Conservation (phyloP, 2,797 vertebrate genomes). For the Anabas testudineus region DNA sequence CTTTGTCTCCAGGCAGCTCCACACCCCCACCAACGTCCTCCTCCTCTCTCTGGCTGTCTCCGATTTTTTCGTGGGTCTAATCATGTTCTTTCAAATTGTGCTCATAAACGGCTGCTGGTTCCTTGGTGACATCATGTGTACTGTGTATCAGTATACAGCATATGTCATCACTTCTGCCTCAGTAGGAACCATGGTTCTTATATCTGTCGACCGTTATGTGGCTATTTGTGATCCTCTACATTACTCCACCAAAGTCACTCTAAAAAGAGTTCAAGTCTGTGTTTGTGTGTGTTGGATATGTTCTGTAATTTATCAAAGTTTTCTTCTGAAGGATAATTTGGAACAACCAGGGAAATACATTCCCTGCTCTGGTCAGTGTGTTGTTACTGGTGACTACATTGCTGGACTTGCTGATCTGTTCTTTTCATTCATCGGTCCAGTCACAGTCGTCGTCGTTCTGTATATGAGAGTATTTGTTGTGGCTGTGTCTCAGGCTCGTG, state of each 20-base stretch:
- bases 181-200: conserved; percentile 4
- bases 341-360: conserved; percentile 4
- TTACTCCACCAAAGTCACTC: conserved; percentile 2
- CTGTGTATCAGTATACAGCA: not conserved
- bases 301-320: not conserved
- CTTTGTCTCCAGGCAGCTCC: not conserved
- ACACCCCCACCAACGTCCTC: conserved; percentile 8
- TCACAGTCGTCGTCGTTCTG: not conserved
- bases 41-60: conserved; percentile 12
- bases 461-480: conserved; percentile 1
- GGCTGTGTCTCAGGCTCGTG: conserved; percentile 22
- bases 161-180: not conserved
- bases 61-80: not conserved
- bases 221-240: conserved; percentile 23
- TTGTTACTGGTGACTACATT: not conserved
- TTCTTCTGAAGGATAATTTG: not conserved
- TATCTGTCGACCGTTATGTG: conserved; percentile 4
- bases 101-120: conserved; percentile 15
- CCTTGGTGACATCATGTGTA: not conserved
- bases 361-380: conserved; percentile 8
- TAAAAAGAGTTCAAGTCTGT: conserved; percentile 1
- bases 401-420: not conserved
- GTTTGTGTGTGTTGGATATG: conserved; percentile 32
- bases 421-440: not conserved
- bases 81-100: conserved; percentile 3